Evolutionary conservation across 2,888 invertebrate species (phyloP).

Genomic region (Ormia ochracea): DNA sequence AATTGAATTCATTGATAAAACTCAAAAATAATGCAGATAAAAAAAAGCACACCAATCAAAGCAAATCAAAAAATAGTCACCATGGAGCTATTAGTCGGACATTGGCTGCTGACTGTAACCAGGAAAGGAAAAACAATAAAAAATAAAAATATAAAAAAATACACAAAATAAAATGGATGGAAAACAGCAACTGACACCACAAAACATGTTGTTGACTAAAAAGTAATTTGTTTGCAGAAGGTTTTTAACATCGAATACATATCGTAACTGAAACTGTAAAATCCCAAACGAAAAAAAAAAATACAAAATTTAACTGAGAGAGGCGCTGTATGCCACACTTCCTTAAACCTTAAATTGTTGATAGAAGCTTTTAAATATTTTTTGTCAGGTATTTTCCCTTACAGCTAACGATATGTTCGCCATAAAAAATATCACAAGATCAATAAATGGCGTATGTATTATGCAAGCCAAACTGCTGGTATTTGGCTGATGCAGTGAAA

Average conservation of each 20-base stretch:
- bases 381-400: too few species aligned
- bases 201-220: conserved; percentile 48
- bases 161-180: neutral
- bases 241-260: conserved; percentile 28
- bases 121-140: neutral
- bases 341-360: too few species aligned
- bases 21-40: neutral
- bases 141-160: neutral
- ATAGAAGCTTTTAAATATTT: too few species aligned
- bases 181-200: conserved; percentile 53
- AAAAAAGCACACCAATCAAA: conserved; percentile 25
- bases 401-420: too few species aligned
- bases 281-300: too few species aligned
- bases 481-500: conserved; percentile 19
- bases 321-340: too few species aligned
- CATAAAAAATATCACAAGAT: conserved; percentile 10
- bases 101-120: conserved; percentile 12
- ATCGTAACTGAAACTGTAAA: too few species aligned
- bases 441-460: neutral
- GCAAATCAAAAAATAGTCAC: conserved; percentile 38
- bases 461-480: neutral
- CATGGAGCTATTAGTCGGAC: conserved; percentile 47
- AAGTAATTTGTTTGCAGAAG: conserved; percentile 52
- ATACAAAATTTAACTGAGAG: too few species aligned
- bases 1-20: conserved; percentile 24